Percentiles rank a stretch among this genome's conserved stretches.
Evolutionary conservation across 2,797 vertebrate species (phyloP).

Genomic region (Denticeps clupeoides): DNA sequence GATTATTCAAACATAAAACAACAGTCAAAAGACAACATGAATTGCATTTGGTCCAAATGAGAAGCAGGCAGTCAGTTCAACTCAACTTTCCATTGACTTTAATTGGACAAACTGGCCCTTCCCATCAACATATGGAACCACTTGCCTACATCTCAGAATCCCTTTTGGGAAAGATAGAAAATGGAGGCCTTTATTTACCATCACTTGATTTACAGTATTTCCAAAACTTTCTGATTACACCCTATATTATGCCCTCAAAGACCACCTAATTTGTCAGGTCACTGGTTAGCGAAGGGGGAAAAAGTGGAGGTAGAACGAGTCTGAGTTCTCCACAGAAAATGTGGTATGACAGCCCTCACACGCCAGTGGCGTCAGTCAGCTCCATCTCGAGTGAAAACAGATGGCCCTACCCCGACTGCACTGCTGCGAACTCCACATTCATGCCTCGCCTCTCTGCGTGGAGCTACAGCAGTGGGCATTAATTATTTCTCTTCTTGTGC

Average conservation of each 20-base stretch:
- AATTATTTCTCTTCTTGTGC: slow-evolving; percentile 34
- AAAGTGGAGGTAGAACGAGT: neutral
- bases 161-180: neutral
- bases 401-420: neutral
- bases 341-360: slow-evolving; percentile 1
- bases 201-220: slow-evolving; percentile 17
- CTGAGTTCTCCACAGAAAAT: neutral
- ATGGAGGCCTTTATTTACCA: slow-evolving; percentile 12
- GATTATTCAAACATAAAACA: no score
- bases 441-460: slow-evolving; percentile 5
- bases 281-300: neutral
- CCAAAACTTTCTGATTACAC: slow-evolving; percentile 7
- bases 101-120: slow-evolving; percentile 7
- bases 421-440: neutral
- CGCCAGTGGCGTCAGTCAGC: slow-evolving; percentile 4
- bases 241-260: slow-evolving; percentile 3
- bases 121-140: slow-evolving; percentile 11
- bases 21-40: slow-evolving; percentile 3
- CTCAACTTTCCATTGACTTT: neutral
- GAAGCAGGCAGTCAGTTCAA: slow-evolving; percentile 9
- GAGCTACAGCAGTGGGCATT: slow-evolving; percentile 13
- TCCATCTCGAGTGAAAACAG: slow-evolving; percentile 21
- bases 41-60: slow-evolving; percentile 14
- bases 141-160: slow-evolving; percentile 11
- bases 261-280: slow-evolving; percentile 14